phyloP scores from a whole-genome alignment of 1,140 invertebrate species.

The Papilio xuthus region DNA sequence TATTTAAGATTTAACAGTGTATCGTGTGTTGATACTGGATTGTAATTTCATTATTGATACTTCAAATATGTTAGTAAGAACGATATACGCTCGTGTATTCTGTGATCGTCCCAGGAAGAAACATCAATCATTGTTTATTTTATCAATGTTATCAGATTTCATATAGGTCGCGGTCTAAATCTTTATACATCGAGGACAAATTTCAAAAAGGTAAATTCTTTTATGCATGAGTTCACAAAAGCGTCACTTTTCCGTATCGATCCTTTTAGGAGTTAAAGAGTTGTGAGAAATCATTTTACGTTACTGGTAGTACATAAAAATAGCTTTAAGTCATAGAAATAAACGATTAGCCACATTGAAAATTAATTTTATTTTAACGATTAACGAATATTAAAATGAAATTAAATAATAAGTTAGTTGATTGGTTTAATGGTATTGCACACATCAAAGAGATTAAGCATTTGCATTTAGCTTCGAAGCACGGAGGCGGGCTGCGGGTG shows the following conservation, averaged over 20 bases:
- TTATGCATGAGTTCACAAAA: neutral
- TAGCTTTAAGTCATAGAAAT: neutral
- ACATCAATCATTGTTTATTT: neutral
- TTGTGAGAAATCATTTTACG: neutral
- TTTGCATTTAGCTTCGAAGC: neutral
- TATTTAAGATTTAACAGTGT: too few species aligned
- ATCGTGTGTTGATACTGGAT: too few species aligned
- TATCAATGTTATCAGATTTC: neutral
- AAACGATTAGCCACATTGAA: neutral
- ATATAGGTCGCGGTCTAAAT: neutral
- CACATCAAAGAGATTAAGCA: constrained; percentile 11
- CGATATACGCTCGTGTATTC: neutral
- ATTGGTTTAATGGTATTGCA: neutral
- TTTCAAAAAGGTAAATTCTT: neutral
- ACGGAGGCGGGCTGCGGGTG: neutral
- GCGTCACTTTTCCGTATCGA: neutral
- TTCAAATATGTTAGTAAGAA: too few species aligned
- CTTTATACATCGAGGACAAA: neutral
- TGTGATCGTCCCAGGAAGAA: neutral
- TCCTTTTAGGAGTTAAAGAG: neutral
- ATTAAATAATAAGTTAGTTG: neutral
- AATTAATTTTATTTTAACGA: neutral
- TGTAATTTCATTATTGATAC: too few species aligned
- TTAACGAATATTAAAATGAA: neutral
- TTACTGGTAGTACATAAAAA: neutral